These are phyloP conservation scores for Oryzias dopingdopingensis DNA, from an alignment of 2,797 vertebrate species.

Conservation along the genomic window DNA sequence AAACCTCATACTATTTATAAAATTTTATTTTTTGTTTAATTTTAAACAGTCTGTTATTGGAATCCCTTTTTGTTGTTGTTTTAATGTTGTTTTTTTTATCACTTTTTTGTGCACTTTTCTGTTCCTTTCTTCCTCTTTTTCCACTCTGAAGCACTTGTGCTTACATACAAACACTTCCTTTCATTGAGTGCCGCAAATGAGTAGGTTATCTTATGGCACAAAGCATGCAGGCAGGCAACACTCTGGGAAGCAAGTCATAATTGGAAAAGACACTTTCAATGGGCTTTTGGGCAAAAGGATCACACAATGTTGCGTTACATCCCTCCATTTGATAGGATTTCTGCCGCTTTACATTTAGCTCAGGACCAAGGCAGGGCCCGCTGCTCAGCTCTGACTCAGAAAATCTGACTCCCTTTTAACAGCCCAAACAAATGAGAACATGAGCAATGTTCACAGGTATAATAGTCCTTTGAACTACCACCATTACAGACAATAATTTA, in stretches of 20 bases:
- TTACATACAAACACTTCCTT: slow-evolving; percentile 9
- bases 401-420: slow-evolving; percentile 32
- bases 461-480: slow-evolving; percentile 30
- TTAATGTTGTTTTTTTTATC: too few relatives aligned
- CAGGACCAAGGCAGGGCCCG: slow-evolving; percentile 22
- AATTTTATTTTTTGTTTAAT: too few relatives aligned
- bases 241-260: slow-evolving; percentile 46
- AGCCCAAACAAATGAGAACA: slow-evolving; percentile 40
- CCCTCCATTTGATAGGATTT: slow-evolving; percentile 49
- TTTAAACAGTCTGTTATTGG: neutral
- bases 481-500: slow-evolving; percentile 46
- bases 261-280: slow-evolving; percentile 44
- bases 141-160: neutral
- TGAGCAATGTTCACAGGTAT: slow-evolving; percentile 26
- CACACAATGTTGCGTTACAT: slow-evolving; percentile 39
- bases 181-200: slow-evolving; percentile 34
- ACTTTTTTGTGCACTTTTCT: neutral
- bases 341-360: slow-evolving; percentile 53
- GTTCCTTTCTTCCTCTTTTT: neutral
- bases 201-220: slow-evolving; percentile 28
- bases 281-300: slow-evolving; percentile 48
- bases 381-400: slow-evolving; percentile 24
- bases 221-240: slow-evolving; percentile 33
- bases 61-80: neutral
- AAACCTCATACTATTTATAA: too few relatives aligned